Evolutionary conservation across 1,140 invertebrate genomes (phyloP).

Genomic region (Mya arenaria): DNA sequence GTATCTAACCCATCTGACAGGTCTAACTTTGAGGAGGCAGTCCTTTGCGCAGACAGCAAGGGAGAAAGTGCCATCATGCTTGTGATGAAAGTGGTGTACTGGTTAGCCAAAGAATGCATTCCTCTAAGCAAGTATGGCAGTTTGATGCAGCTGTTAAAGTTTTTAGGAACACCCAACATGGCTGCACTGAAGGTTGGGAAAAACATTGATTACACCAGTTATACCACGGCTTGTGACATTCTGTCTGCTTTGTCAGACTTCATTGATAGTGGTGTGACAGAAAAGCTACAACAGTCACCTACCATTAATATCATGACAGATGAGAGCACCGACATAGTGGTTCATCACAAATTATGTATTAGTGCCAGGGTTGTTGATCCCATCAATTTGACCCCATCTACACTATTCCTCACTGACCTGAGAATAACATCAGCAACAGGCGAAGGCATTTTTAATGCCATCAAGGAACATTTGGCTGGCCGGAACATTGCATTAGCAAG

Average conservation of each 20-base stretch:
- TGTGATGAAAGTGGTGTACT: slow-evolving; percentile 8
- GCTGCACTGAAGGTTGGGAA: neutral
- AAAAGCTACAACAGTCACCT: neutral
- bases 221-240: slow-evolving; percentile 8
- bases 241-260: slow-evolving; percentile 1
- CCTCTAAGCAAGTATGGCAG: neutral
- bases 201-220: neutral
- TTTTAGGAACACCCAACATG: neutral
- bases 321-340: slow-evolving; percentile 39
- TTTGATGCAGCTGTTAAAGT: neutral
- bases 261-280: slow-evolving; percentile 4
- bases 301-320: slow-evolving; percentile 24
- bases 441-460: slow-evolving; percentile 13
- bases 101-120: slow-evolving; percentile 24
- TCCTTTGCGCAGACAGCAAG: neutral
- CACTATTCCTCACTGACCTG: slow-evolving; percentile 35
- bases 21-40: neutral
- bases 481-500: neutral
- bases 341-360: slow-evolving; percentile 39
- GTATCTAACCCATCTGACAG: neutral
- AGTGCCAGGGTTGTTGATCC: slow-evolving; percentile 28
- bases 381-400: slow-evolving; percentile 9
- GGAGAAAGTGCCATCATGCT: neutral
- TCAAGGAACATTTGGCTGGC: neutral
- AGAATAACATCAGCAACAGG: slow-evolving; percentile 7